A percentile compares a stretch with the other conserved stretches of the same genome.
Conservation (phyloP, 2,888 invertebrate genomes). For the Gasteruption jaculator region DNA sequence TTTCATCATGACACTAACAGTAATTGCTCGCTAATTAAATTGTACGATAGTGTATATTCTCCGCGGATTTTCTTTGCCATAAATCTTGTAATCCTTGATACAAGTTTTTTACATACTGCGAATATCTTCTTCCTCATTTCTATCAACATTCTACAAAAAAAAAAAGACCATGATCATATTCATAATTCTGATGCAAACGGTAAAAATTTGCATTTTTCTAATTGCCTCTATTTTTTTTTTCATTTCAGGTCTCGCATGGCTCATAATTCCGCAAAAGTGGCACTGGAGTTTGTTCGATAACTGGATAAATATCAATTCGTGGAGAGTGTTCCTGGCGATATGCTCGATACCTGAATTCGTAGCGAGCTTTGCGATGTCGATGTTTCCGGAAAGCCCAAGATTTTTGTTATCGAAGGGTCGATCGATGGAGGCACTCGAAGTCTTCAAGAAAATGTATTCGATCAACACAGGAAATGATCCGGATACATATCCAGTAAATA, state of each 20-base stretch:
- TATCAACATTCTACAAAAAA: too few relatives aligned
- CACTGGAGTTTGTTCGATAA: slow-evolving; percentile 50
- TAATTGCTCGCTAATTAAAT: too few relatives aligned
- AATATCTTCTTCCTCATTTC: too few relatives aligned
- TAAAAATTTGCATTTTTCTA: neutral
- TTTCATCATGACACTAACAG: too few relatives aligned
- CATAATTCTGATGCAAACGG: too few relatives aligned
- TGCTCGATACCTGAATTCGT: slow-evolving; percentile 67
- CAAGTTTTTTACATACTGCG: too few relatives aligned
- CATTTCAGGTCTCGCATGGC: slow-evolving; percentile 68
- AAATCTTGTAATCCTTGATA: too few relatives aligned
- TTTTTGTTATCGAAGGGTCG: slow-evolving; percentile 68
- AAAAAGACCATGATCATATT: too few relatives aligned
- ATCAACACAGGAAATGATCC: slow-evolving; percentile 55
- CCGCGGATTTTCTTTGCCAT: too few relatives aligned
- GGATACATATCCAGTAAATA: slow-evolving; percentile 51
- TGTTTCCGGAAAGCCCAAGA: slow-evolving; percentile 75
- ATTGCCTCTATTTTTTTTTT: neutral
- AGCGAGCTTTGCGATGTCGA: slow-evolving; percentile 60
- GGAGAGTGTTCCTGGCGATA: slow-evolving; percentile 63
- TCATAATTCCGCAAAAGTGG: slow-evolving; percentile 64
- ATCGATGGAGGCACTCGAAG: slow-evolving; percentile 62
- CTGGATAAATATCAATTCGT: slow-evolving; percentile 55
- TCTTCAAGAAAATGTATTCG: slow-evolving; percentile 64
- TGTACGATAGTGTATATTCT: too few relatives aligned